Percentiles rank a stretch among this genome's conserved stretches.
These are phyloP conservation scores for Heliconius hortense DNA, from an alignment of 2,888 invertebrate species.

Conservation along the genomic window DNA sequence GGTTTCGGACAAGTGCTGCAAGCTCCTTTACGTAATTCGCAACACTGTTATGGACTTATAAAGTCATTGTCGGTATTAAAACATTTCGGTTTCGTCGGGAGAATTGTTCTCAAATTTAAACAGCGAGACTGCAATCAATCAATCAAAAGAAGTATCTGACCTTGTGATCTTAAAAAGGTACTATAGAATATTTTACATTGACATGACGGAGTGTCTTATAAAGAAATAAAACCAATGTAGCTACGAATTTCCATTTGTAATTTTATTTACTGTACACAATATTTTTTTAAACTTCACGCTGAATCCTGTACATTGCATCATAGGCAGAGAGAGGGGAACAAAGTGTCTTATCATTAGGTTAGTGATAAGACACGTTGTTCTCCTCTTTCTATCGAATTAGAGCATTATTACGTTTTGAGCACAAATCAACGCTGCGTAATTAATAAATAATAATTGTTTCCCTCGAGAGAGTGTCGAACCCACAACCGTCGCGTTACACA, in stretches of 20 bases:
- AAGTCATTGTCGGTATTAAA: constrained; percentile 44
- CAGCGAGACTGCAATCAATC: constrained; percentile 21
- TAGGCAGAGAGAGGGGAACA: too few relatives aligned
- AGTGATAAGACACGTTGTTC: too few relatives aligned
- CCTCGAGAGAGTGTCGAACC: too few relatives aligned
- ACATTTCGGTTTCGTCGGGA: constrained; percentile 34
- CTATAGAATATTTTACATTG: constrained; percentile 26
- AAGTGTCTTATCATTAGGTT: too few relatives aligned
- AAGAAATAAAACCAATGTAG: constrained; percentile 8
- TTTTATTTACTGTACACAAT: neutral
- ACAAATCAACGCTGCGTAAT: too few relatives aligned
- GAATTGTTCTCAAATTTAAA: constrained; percentile 31
- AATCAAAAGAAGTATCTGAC: constrained; percentile 16
- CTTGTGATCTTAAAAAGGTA: constrained; percentile 26
- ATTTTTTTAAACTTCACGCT: neutral
- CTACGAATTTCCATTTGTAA: neutral
- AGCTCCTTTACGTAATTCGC: constrained; percentile 60
- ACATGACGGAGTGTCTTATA: constrained; percentile 24
- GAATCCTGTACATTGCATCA: too few relatives aligned
- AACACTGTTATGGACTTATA: constrained; percentile 47
- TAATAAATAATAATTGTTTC: too few relatives aligned
- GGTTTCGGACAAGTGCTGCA: constrained; percentile 59
- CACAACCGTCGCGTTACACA: too few relatives aligned
- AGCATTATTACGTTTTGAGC: too few relatives aligned
- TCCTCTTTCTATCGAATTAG: too few relatives aligned